A percentile compares a stretch with the other conserved stretches of the same genome.
Evolutionary conservation across 2,888 invertebrate genomes (phyloP).

Genomic region (Eumerus sabulonum): DNA sequence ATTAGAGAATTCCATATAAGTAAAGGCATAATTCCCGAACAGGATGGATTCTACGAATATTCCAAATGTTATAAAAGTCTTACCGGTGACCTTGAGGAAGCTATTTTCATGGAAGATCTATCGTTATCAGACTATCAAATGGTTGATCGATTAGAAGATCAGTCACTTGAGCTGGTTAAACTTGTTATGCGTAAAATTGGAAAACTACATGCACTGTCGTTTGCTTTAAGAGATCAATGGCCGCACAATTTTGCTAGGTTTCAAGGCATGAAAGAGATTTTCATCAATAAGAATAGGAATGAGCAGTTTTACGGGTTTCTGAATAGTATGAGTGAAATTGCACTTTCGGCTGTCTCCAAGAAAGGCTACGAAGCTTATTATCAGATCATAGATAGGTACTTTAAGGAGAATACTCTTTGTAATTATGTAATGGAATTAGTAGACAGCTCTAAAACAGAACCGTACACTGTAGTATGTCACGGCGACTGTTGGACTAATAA

Average conservation of each 20-base stretch:
- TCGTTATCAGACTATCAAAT: slow-evolving; percentile 77
- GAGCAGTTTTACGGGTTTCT: too few species aligned
- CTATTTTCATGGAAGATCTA: slow-evolving; percentile 80
- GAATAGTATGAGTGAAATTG: slow-evolving; percentile 71
- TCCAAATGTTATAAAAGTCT: slow-evolving; percentile 71
- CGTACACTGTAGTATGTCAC: slow-evolving; percentile 75
- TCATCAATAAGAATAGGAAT: slow-evolving; percentile 58
- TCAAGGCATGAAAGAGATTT: slow-evolving; percentile 72
- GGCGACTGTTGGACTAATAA: slow-evolving; percentile 78
- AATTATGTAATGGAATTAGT: slow-evolving; percentile 70
- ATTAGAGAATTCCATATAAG: slow-evolving; percentile 71
- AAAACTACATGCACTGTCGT: slow-evolving; percentile 80
- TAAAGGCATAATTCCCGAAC: slow-evolving; percentile 67
- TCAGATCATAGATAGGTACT: too few species aligned
- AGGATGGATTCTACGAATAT: slow-evolving; percentile 72
- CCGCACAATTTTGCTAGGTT: slow-evolving; percentile 71
- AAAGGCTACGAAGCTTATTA: slow-evolving; percentile 66
- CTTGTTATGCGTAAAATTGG: slow-evolving; percentile 78
- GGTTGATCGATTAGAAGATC: slow-evolving; percentile 77
- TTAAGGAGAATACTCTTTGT: too few species aligned
- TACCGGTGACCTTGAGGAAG: slow-evolving; percentile 76
- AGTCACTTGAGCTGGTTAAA: slow-evolving; percentile 76
- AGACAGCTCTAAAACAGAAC: slow-evolving; percentile 72
- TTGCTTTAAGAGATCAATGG: slow-evolving; percentile 76
- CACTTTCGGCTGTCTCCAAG: slow-evolving; percentile 69